These are phyloP conservation scores for Tamias sibiricus DNA, from an alignment of 2,113 vertebrate genomes.

Conservation along the genomic window DNA sequence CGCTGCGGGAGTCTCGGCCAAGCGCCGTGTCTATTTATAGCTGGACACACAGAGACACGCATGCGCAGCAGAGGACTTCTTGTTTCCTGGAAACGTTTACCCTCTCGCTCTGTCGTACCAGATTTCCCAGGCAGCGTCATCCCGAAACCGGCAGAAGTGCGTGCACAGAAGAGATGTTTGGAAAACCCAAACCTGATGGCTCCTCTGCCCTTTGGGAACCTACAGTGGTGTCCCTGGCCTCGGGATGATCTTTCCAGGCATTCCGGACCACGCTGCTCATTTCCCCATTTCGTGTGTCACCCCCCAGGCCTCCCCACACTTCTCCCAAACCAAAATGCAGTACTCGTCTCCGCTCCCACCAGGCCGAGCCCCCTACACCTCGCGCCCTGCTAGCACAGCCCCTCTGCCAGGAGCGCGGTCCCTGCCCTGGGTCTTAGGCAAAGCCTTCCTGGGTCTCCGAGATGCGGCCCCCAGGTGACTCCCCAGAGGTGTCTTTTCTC, in stretches of 20 bases:
- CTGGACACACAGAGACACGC: background rate
- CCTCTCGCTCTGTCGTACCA: background rate
- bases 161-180: background rate
- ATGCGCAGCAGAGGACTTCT: background rate
- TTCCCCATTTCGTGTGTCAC: background rate
- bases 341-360: too few relatives aligned
- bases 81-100: background rate
- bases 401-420: background rate
- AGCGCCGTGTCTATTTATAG: slow-evolving; percentile 47
- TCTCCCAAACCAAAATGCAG: background rate
- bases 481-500: background rate
- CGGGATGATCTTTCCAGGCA: background rate
- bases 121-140: background rate
- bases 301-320: background rate
- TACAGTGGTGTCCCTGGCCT: background rate
- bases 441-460: background rate
- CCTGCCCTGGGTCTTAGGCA: background rate
- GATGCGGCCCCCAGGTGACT: background rate
- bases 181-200: background rate
- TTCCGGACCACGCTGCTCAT: too few relatives aligned
- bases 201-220: background rate
- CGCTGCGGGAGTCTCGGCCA: background rate
- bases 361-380: too few relatives aligned
- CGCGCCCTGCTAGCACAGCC: fast-evolving
- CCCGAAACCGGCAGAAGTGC: background rate